phyloP scores from a whole-genome alignment of 35 echinoderm and acorn worm genomes.

The Amphiura filiformis region DNA sequence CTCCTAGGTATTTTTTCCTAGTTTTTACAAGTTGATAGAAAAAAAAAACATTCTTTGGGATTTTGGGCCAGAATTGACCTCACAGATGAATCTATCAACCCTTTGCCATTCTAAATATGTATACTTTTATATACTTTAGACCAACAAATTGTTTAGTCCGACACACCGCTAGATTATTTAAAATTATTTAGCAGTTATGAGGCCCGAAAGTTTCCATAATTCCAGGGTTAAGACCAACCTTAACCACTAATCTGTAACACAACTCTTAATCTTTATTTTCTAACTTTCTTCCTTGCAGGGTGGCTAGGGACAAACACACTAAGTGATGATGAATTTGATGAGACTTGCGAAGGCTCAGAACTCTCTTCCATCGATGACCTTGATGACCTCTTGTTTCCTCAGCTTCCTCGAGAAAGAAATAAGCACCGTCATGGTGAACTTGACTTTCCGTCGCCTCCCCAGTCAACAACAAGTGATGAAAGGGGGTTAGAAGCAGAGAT shows the following conservation, averaged over 20 bases:
- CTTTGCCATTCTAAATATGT: too few species aligned
- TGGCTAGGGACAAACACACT: background rate
- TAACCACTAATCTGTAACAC: background rate
- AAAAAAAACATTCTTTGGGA: too few species aligned
- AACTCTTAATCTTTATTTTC: background rate
- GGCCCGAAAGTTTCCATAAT: too few species aligned
- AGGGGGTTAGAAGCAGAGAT: background rate
- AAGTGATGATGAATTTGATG: background rate
- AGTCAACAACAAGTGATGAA: background rate
- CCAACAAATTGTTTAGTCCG: too few species aligned
- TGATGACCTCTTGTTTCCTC: background rate
- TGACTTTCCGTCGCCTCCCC: background rate
- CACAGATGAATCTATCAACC: too few species aligned
- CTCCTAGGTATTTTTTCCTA: too few species aligned
- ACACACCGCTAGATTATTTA: too few species aligned
- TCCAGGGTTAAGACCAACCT: too few species aligned
- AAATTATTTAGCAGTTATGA: too few species aligned
- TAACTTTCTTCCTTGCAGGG: constrained; percentile 22
- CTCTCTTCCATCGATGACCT: background rate
- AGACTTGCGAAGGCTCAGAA: background rate
- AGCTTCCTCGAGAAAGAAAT: background rate
- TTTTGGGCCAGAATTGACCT: too few species aligned
- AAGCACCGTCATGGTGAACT: background rate
- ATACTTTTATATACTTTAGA: too few species aligned
- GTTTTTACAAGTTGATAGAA: too few species aligned